Base-by-base conservation (phyloP, 2,888 invertebrate genomes). In the Dynastes hyllus region DNA sequence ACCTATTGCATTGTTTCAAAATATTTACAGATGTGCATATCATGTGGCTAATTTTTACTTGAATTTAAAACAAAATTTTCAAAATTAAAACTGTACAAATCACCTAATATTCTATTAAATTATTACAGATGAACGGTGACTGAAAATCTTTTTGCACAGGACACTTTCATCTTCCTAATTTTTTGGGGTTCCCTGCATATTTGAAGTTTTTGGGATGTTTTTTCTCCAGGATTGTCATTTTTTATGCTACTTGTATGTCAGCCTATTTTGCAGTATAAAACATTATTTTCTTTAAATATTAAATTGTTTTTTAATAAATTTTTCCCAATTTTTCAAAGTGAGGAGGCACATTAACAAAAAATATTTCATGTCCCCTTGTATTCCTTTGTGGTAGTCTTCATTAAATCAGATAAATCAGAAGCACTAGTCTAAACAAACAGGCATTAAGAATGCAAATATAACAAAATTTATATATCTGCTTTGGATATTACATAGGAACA, bases 241-340 rank as follows among this genome's bases (percentile, higher is more conserved):
- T 53, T 16, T 70, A 77, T 9, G 77, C 22, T 22, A 13, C 27
- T 13, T 70, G 8, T 37, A 77, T 77, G 55, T 77, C 70, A 3
- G 9, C 22, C 77, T 27, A 77, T 16, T 55, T 77, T 4, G 69
- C 70, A 40, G n/a, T 13, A 58, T 58, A 40, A 3, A 27, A 8
- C 27, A 8, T 22, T 58, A 6, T 69, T 45, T 16, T 65, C 29
- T 32, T 27, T 11, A 66, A 71, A 77, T 13, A 77, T 51, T 8
- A 79, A 58, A 69, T 77, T 77, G 63, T 77, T 80, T 16, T 40
- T 78, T n/a, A 79, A 51, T 32, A 63, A 63, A 16, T 71, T 73
- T 32, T 78, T 78, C 61, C 78, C 40, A 22, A 80, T 50, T 63
- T 22, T 22, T 22, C 22, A 22, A 80, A 71, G 29, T 79, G 80